A percentile compares a stretch with the other conserved stretches of the same genome.
These are phyloP conservation scores for Basileuterus tristriatus DNA, from an alignment of 2,797 vertebrate genomes.

Conservation along the genomic window DNA sequence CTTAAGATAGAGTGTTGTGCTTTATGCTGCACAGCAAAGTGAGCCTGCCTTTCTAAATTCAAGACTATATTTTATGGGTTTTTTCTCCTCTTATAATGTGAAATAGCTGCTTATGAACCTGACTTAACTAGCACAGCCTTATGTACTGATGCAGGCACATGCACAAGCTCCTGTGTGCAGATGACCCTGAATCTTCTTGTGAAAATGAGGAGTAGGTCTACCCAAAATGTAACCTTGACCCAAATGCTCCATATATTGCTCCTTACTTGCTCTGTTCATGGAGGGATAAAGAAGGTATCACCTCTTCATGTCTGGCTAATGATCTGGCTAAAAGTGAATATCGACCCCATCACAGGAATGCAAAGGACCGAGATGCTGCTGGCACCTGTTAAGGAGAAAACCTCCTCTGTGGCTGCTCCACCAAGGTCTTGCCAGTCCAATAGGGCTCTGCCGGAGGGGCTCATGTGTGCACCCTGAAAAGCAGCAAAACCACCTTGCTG, in stretches of 20 bases:
- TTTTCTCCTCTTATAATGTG: neutral
- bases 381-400: neutral
- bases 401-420: neutral
- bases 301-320: neutral
- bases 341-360: neutral
- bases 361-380: neutral
- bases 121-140: neutral
- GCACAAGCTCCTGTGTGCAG: neutral
- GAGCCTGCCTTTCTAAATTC: neutral
- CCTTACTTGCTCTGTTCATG: neutral
- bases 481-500: neutral
- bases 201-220: neutral
- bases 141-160: neutral
- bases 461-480: rapidly evolving
- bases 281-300: neutral
- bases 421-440: rapidly evolving
- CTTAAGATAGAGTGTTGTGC: neutral
- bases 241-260: neutral
- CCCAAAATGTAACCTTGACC: neutral
- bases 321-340: neutral
- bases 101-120: neutral
- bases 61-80: neutral
- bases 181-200: neutral
- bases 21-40: neutral
- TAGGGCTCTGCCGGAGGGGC: rapidly evolving